A percentile compares a stretch with the other conserved stretches of the same genome.
Evolutionary conservation across 2,888 invertebrate species (phyloP).

Genomic region (Glaucopsyche alexis): DNA sequence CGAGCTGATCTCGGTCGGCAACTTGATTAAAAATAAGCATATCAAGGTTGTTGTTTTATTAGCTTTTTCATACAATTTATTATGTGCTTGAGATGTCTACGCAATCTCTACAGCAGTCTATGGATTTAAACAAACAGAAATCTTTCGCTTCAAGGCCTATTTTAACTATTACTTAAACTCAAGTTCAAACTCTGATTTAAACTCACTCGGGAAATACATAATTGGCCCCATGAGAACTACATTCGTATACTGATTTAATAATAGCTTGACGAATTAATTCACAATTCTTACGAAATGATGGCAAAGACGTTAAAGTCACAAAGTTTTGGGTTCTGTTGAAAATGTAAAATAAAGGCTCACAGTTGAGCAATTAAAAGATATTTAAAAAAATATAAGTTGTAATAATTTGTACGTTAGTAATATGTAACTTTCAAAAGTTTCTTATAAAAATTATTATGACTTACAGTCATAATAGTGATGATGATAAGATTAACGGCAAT

Average conservation of each 20-base stretch:
- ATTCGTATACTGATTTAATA: background rate
- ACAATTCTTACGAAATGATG: background rate
- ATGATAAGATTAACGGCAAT: no score
- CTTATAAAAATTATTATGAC: no score
- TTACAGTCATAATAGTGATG: no score
- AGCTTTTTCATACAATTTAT: no score
- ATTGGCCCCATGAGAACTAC: background rate
- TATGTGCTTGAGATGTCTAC: no score
- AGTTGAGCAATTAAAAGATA: no score
- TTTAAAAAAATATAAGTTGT: no score
- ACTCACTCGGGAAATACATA: background rate
- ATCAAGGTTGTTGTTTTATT: no score
- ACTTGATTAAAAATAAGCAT: no score
- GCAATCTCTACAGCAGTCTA: background rate
- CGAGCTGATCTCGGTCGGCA: no score
- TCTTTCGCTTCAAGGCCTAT: slow-evolving; percentile 1
- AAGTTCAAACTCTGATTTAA: background rate
- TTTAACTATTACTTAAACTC: background rate
- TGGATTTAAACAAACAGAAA: background rate
- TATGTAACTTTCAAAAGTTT: no score
- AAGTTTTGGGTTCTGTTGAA: background rate
- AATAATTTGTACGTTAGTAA: no score
- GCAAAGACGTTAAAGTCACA: background rate
- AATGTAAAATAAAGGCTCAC: background rate
- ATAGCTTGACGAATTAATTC: slow-evolving; percentile 10